Base-by-base conservation (phyloP, 2,797 vertebrate genomes). In the Parotocinclus haroldoi region DNA sequence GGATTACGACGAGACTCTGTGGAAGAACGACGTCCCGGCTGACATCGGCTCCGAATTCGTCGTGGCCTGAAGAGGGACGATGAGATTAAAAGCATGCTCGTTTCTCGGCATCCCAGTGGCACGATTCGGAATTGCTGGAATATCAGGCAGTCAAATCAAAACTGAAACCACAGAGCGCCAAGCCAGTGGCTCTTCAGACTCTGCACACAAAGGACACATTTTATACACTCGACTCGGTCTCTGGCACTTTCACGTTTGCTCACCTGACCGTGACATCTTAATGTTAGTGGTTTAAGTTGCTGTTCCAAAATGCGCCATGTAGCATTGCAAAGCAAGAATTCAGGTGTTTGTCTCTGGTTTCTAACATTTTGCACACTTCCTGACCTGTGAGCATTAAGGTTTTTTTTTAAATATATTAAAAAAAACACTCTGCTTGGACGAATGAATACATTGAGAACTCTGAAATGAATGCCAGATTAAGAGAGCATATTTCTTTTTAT, bases 21-120 rank as follows among this genome's bases (percentile, higher is more conserved):
- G 91, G 92, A 92, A 91, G 74, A 87, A 89, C 0, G 89, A 87
- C 56, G 88, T 89, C 63, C 91, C 89, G 79, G 80, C 91, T 5
- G 88, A 92, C 79, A 79, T 91, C 69, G 92, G 86, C 76, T 86
- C 89, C 0, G 90, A 93, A 69, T 91, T 92, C n/a, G 87, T 91
- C 16, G 80, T 93, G 86, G 91, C 91, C 57, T 89, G 87, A 80
- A 36, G 36, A 9, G 27, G 40, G 40, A 42, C 40, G 40, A 42
- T 9, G 40, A 42, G 40, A 7, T 42, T 42, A 3, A 42, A 27
- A 27, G 27, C 2, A 27, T 27, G 27, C 27, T 27, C 27, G 27
- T 5, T 27, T 27, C 27, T 27, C 27, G 27, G 27, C 27, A 27
- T 27, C 27, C 5, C 27, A 5, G 27, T 5, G 27, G 27, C 27